Conservation (phyloP, 2,797 vertebrate species). For the Sphenodon punctatus region DNA sequence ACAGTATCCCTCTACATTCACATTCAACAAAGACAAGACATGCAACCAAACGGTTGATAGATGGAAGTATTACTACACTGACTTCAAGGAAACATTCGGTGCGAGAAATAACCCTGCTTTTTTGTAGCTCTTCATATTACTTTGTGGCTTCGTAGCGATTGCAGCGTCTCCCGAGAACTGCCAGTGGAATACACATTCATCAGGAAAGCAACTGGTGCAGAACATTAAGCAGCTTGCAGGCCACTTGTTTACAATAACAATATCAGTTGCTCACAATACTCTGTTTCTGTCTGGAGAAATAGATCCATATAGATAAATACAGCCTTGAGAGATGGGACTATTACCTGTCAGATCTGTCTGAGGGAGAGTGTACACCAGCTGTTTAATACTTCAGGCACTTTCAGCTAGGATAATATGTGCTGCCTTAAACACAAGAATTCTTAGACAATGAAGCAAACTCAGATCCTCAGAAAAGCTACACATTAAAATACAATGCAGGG, state of each 20-base stretch:
- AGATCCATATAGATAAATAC: not conserved
- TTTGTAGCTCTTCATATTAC: not conserved
- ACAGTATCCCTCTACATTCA: not conserved
- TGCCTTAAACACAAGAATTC: not conserved
- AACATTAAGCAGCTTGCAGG: not conserved
- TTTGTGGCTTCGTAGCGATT: not conserved
- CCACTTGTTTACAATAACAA: not conserved
- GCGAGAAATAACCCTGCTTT: not conserved
- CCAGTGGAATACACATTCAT: not conserved
- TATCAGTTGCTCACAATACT: not conserved
- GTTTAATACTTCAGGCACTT: conserved; percentile 1
- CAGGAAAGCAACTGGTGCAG: not conserved
- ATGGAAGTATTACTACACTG: not conserved
- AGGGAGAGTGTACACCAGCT: not conserved
- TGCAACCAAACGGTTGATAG: not conserved
- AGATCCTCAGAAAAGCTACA: not conserved
- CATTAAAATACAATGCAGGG: conserved; percentile 52
- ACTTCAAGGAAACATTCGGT: not conserved
- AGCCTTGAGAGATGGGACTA: not conserved
- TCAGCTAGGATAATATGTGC: not conserved
- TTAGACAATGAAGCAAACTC: not conserved
- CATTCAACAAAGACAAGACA: not conserved
- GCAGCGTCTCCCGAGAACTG: not conserved
- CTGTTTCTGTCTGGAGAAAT: not conserved
- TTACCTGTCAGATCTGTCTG: not conserved